These are phyloP conservation scores for Ophioninae sp. DNA, from an alignment of 2,888 invertebrate species.

Conservation along the genomic window DNA sequence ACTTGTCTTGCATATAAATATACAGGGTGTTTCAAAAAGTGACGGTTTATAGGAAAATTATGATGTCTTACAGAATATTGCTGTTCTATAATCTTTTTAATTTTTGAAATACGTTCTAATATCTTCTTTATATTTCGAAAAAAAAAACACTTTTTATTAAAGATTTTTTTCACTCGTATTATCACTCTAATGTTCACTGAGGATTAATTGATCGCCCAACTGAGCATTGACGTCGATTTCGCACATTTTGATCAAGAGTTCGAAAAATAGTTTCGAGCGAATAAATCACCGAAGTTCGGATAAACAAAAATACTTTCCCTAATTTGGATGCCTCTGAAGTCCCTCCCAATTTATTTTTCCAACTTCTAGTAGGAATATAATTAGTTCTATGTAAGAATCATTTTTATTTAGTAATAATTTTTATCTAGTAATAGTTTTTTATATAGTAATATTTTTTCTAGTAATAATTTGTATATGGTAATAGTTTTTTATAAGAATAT, in stretches of 20 bases:
- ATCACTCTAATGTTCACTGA: no score
- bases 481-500: no score
- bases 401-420: no score
- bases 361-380: not conserved
- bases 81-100: no score
- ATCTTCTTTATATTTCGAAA: not conserved
- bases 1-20: slow-evolving; percentile 37
- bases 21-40: not conserved
- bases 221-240: not conserved
- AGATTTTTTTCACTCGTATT: not conserved
- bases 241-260: not conserved
- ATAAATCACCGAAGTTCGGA: not conserved
- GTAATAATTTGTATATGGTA: no score
- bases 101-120: not conserved
- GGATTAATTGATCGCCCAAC: not conserved
- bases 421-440: no score
- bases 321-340: not conserved
- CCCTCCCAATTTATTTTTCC: not conserved
- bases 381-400: no score
- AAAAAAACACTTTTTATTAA: not conserved
- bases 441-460: no score
- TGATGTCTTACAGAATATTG: not conserved
- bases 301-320: not conserved
- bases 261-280: not conserved
- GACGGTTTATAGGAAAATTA: not conserved